Evolutionary conservation across 2,113 vertebrate species (phyloP), one percentile per base, ranked within the genome.

Genomic region (Rhynchopsitta pachyrhyncha): DNA sequence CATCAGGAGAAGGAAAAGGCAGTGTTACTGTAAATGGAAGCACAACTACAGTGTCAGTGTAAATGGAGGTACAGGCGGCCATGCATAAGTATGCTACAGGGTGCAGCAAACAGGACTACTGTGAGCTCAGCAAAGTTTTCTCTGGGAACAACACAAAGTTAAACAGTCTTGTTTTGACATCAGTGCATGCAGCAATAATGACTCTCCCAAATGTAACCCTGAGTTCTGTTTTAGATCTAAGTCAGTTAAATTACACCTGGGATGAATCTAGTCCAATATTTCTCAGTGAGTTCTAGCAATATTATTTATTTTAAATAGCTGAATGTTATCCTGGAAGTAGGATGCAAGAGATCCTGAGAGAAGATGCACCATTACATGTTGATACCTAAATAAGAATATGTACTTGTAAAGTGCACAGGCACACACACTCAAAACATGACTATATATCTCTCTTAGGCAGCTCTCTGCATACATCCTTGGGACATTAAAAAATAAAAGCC

Each of bases 251-350:
- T 66, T 67, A 66, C 10, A 86, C 35, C 59, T 57, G 25, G 47
- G 28, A 91, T 80, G 17, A 88, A 74, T 83, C 64, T 90, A 28
- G 70, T 88, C 42, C 59, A 73, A 1, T 80, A 82, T 87, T 84
- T 97, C 46, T 64, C 17, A 84, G 60, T 0, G 0, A 50, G 47
- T 41, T 94, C 59, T 41, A 93, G n/a, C 63, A 73, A 62, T 24
- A 83, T 42, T 50, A 62, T 55, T 91, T 90, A 70, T 75, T 92
- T 89, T 76, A 73, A 93, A 89, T 12, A 88, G 63, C 25, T 94
- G 37, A 91, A 79, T 37, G 37, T 80, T 86, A 86, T 44, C 75
- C 49, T 85, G 44, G 74, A 95, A 85, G 89, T 55, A 68, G 10
- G 31, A 82, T 11, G 17, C 52, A 55, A 93, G 37, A 90, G 73